Evolutionary conservation across 64 coral and sea anemone genomes (phyloP).

Genomic region (Pocillopora verrucosa): DNA sequence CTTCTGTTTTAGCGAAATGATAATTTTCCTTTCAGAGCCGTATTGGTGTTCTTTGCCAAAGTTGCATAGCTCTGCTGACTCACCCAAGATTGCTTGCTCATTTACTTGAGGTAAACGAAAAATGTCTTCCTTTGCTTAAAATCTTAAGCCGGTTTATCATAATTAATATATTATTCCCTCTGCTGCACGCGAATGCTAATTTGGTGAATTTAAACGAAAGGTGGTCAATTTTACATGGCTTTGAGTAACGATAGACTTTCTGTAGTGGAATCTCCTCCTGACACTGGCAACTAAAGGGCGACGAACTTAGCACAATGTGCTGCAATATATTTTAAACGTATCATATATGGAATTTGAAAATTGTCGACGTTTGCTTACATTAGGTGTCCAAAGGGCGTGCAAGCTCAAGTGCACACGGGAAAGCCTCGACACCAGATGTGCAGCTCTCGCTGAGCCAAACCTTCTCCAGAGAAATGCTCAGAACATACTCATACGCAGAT

Average conservation of each 20-base stretch:
- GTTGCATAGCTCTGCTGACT: slow-evolving; percentile 82
- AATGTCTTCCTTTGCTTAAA: not conserved
- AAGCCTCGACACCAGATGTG: slow-evolving; percentile 12
- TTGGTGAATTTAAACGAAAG: too few species aligned
- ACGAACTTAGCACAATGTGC: too few species aligned
- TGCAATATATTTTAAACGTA: too few species aligned
- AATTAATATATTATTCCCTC: not conserved
- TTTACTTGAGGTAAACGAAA: slow-evolving; percentile 78
- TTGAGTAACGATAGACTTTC: not conserved
- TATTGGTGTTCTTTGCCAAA: slow-evolving; percentile 78
- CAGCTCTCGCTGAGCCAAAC: slow-evolving; percentile 66
- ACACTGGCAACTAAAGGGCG: too few species aligned
- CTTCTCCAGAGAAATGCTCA: slow-evolving; percentile 78
- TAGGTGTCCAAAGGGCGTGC: slow-evolving; percentile 2
- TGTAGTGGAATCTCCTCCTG: not conserved
- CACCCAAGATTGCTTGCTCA: slow-evolving; percentile 92
- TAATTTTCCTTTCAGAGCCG: slow-evolving; percentile 47
- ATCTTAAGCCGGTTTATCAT: not conserved
- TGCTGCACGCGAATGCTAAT: too few species aligned
- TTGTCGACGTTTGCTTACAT: not conserved
- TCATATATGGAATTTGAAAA: too few species aligned
- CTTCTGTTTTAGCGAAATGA: too few species aligned
- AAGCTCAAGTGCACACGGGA: not conserved
- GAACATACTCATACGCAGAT: slow-evolving; percentile 83
- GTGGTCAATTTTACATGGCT: not conserved